Evolutionary conservation across 2,113 vertebrate species (phyloP).

Genomic region (Ctenodactylus gundi): DNA sequence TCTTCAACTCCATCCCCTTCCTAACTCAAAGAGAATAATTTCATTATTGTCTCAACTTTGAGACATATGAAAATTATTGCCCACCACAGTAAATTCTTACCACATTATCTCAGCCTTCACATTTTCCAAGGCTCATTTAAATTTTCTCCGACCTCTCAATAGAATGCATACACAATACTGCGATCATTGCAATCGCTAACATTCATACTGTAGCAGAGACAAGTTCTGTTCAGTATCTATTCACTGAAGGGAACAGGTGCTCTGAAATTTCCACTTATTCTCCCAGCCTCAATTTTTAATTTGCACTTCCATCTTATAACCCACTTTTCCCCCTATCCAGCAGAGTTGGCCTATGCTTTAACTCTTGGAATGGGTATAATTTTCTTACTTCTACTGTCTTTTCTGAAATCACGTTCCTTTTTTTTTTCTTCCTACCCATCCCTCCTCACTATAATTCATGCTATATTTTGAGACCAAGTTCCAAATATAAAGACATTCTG

Average conservation of each 20-base stretch:
- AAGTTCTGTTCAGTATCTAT: neutral
- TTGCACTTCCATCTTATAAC: neutral
- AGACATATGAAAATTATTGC: neutral
- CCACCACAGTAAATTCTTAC: neutral
- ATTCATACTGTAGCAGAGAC: neutral
- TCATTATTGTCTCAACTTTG: neutral
- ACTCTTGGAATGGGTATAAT: neutral
- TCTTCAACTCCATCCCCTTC: neutral
- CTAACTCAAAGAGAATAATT: constrained; percentile 6
- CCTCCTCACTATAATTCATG: neutral
- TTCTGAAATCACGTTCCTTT: constrained; percentile 26
- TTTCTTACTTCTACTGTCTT: neutral
- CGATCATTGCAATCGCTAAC: neutral
- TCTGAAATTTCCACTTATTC: neutral
- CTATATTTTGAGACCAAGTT: constrained; percentile 23
- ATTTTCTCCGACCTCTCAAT: neutral
- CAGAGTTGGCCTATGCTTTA: neutral
- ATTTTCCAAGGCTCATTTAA: neutral
- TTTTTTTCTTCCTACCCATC: neutral
- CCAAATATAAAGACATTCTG: constrained; percentile 3
- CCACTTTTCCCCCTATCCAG: neutral
- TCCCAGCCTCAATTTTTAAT: neutral
- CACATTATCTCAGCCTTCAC: neutral
- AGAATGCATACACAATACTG: neutral
- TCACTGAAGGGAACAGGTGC: neutral